Percentiles rank a stretch among this genome's conserved stretches.
Evolutionary conservation across 2,113 vertebrate species (phyloP).

Genomic region (Antennarius striatus): DNA sequence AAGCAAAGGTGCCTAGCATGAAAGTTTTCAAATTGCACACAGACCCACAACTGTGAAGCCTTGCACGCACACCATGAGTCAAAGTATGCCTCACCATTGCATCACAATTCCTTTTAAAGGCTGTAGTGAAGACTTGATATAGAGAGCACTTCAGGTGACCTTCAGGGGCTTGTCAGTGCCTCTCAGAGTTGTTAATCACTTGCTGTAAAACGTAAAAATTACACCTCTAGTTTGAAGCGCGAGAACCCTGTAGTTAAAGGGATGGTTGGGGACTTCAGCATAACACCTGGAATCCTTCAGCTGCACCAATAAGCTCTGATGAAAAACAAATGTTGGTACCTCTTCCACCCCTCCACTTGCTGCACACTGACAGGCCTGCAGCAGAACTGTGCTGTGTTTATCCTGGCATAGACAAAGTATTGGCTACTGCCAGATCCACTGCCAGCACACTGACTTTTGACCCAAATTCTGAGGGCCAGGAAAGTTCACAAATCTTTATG

Average conservation of each 20-base stretch:
- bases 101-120: background rate
- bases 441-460: slow-evolving; percentile 58
- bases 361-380: slow-evolving; percentile 35
- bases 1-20: background rate
- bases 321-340: slow-evolving; percentile 77
- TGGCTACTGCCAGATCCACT: slow-evolving; percentile 67
- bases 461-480: slow-evolving; percentile 60
- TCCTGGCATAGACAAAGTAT: slow-evolving; percentile 54
- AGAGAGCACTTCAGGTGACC: slow-evolving; percentile 46
- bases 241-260: slow-evolving; percentile 55
- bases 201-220: slow-evolving; percentile 52
- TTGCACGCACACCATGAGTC: background rate
- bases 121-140: background rate
- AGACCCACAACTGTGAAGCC: background rate
- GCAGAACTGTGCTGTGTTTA: slow-evolving; percentile 65
- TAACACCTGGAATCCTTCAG: slow-evolving; percentile 79
- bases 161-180: background rate
- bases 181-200: slow-evolving; percentile 38
- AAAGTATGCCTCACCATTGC: slow-evolving; percentile 2
- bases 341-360: background rate
- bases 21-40: background rate
- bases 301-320: slow-evolving; percentile 65
- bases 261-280: slow-evolving; percentile 51
- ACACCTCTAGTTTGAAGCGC: slow-evolving; percentile 53
- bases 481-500: slow-evolving; percentile 36